Conservation (phyloP, 23 tunicate species). For the Ciona savignyi region DNA sequence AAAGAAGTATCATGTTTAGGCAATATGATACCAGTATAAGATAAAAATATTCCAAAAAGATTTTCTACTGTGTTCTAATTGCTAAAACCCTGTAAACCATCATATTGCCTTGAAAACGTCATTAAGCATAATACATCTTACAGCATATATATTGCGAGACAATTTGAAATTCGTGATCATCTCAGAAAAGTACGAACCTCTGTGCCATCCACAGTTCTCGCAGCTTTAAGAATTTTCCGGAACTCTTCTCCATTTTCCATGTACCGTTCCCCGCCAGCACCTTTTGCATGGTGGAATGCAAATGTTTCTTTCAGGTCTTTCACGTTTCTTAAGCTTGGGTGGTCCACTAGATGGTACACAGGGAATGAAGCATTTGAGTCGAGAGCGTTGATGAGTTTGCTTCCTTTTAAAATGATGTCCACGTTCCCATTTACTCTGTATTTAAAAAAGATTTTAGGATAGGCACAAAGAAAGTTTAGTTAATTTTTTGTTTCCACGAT, state of each 20-base stretch:
- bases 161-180: too few relatives aligned
- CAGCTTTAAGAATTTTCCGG: constrained; percentile 31
- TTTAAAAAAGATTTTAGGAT: too few relatives aligned
- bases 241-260: constrained; percentile 44
- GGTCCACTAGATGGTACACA: constrained; percentile 22
- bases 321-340: constrained; percentile 8
- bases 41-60: not conserved
- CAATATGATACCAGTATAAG: not conserved
- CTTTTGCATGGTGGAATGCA: constrained; percentile 46
- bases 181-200: too few relatives aligned
- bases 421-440: constrained; percentile 73
- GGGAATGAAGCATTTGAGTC: constrained; percentile 31
- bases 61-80: not conserved
- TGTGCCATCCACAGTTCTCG: constrained; percentile 24
- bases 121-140: too few relatives aligned
- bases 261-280: constrained; percentile 88
- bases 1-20: too few relatives aligned
- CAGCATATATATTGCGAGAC: too few relatives aligned
- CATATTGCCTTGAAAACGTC: not conserved
- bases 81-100: not conserved
- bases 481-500: too few relatives aligned
- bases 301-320: constrained; percentile 62
- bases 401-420: constrained; percentile 72
- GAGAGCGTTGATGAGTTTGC: constrained; percentile 24
- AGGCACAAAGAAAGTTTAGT: too few relatives aligned